These are phyloP conservation scores for Gambusia yucatana DNA, from an alignment of 2,797 vertebrate species.

Conservation along the genomic window DNA sequence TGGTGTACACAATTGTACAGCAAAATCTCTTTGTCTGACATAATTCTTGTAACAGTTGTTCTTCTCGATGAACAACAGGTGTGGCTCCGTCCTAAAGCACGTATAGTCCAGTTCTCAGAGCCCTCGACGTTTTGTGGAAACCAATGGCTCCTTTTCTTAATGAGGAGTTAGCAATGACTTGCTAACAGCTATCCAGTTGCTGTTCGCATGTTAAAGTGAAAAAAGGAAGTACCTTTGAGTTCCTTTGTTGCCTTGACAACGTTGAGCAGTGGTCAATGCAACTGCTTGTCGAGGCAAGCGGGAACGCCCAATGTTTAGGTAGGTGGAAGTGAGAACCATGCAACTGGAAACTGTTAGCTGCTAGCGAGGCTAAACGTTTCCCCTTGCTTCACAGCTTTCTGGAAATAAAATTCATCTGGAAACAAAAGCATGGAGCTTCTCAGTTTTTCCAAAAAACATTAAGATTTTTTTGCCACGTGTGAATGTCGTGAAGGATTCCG, in stretches of 20 bases:
- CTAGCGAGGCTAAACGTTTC: not conserved
- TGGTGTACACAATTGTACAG: not conserved
- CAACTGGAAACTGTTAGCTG: not conserved
- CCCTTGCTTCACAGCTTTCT: not conserved
- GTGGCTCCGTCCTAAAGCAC: not conserved
- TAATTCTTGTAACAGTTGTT: not conserved
- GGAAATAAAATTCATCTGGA: not conserved
- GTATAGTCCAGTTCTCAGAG: not conserved
- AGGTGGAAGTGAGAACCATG: not conserved
- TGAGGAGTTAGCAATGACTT: not conserved
- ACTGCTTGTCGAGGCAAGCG: not conserved
- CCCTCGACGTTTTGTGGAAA: not conserved
- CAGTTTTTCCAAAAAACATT: not conserved
- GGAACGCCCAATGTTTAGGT: not conserved
- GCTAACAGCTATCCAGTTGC: not conserved
- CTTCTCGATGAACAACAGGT: not conserved
- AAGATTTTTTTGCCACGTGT: not conserved
- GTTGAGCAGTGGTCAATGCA: not conserved
- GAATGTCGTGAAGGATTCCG: not conserved
- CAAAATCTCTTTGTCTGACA: not conserved
- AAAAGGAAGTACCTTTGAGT: not conserved
- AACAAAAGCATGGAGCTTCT: not conserved
- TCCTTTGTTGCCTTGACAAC: not conserved
- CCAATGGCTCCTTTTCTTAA: not conserved
- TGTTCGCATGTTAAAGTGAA: not conserved